These are phyloP conservation scores for Plectrocnemia conspersa DNA, from an alignment of 1,140 invertebrate genomes.

Conservation along the genomic window DNA sequence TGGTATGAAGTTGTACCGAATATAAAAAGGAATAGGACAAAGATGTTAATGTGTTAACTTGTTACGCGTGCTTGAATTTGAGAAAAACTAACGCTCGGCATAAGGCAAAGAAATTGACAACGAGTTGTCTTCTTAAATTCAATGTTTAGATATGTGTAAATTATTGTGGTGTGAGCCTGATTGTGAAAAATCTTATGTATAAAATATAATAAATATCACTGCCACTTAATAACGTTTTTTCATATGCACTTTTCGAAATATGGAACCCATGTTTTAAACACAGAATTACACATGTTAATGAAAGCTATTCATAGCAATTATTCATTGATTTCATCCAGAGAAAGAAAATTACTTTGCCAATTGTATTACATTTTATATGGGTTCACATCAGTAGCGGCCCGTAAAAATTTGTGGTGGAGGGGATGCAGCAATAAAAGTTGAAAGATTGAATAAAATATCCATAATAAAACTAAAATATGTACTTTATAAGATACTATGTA, in stretches of 20 bases:
- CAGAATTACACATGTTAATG: no score
- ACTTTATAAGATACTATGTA: no score
- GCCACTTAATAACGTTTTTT: slow-evolving; percentile 26
- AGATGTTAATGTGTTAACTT: slow-evolving; percentile 16
- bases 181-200: slow-evolving; percentile 33
- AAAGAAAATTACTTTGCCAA: no score
- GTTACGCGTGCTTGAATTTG: slow-evolving; percentile 23
- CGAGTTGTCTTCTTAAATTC: slow-evolving; percentile 15
- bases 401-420: no score
- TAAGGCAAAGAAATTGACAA: not conserved
- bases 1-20: slow-evolving; percentile 23
- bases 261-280: no score
- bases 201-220: slow-evolving; percentile 36
- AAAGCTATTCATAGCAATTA: no score
- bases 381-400: no score
- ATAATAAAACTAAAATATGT: no score
- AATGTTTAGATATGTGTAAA: slow-evolving; percentile 27
- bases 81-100: slow-evolving; percentile 15
- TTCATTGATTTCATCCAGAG: no score
- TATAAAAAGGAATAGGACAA: slow-evolving; percentile 19
- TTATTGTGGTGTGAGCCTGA: slow-evolving; percentile 34
- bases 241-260: not conserved
- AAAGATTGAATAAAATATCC: no score
- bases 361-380: no score
- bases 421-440: no score